Base-by-base conservation (phyloP, 2,113 vertebrate genomes). In the Esox niger region DNA sequence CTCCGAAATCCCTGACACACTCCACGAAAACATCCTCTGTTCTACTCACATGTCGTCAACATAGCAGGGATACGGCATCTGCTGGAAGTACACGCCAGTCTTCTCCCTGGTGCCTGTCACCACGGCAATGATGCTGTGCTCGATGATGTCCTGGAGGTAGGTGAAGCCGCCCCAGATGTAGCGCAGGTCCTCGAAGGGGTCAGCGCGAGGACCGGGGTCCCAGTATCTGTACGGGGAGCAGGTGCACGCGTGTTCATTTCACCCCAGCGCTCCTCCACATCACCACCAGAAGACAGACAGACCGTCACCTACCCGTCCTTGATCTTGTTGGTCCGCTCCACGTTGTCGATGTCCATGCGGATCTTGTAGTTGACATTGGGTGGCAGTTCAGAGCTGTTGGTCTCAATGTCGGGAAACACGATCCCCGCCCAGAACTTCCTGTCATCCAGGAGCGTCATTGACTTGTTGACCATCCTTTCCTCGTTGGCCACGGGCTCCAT, bases 301-400 rank as follows among this genome's bases (percentile, higher is more conserved):
- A 15, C 11, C 11, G 38, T 15, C 32, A 68, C 88, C 86, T 82
- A 99, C 97, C 89, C 94, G n/a, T 99, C 97, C 86, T 95, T 98
- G 83, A 98, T 98, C 86, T 99, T 99, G 73, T 99, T 99, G 30
- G 97, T 99, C 79, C 97, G 92, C 81, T 99, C 96, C 70, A 99
- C 97, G 0, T 95, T 99, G 88, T 99, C 97, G 1, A 99, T 99
- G 84, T 99, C 97, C 97, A 99, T 99, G 57, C 97, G 94, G 82
- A 99, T 97, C 86, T 98, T 99, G 87, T 98, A 99, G 81, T 92
- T 94, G 69, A 99, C 87, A 0, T 95, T 94, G 0, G 82, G 78
- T 17, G 97, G 96, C 8, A 98, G 90, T 43, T 94, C 90, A 0
- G 81, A 77, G 31, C 92, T 93, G 59, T 87, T 91, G 1, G 92